Conservation (phyloP, 2,888 invertebrate genomes). For the Patella depressa region DNA sequence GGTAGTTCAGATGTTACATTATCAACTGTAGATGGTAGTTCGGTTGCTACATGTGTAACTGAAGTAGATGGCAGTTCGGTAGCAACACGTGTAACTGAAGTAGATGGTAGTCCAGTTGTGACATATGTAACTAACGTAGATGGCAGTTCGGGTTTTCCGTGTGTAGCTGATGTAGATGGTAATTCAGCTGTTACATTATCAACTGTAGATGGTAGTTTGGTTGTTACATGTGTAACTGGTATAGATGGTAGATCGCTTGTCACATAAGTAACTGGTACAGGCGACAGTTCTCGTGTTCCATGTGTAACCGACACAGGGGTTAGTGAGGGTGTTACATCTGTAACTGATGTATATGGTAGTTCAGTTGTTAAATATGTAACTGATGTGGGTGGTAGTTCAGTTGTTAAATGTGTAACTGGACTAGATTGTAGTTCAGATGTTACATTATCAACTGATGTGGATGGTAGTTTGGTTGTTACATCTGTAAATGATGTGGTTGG, state of each 20-base stretch:
- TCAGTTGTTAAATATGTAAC: too few species aligned
- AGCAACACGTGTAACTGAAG: too few species aligned
- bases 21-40: too few species aligned
- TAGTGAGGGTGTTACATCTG: too few species aligned
- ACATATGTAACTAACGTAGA: background rate
- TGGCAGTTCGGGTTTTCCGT: background rate
- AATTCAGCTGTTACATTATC: background rate
- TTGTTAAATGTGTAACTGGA: background rate
- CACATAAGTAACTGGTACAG: background rate
- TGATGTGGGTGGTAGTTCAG: background rate
- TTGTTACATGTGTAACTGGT: background rate
- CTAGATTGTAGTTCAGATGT: background rate
- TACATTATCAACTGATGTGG: background rate
- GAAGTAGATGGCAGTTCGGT: too few species aligned
- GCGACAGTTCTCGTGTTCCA: background rate
- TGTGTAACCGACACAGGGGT: background rate
- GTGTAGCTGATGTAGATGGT: background rate
- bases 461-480: background rate
- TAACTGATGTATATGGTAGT: too few species aligned
- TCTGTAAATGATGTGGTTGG: too few species aligned
- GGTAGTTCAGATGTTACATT: too few species aligned
- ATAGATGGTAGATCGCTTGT: background rate
- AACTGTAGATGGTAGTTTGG: background rate
- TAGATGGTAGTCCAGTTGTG: background rate
- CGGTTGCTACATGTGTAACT: too few species aligned